Evolutionary conservation across 1,140 invertebrate species (phyloP).

Genomic region (Drosophila bipectinata): DNA sequence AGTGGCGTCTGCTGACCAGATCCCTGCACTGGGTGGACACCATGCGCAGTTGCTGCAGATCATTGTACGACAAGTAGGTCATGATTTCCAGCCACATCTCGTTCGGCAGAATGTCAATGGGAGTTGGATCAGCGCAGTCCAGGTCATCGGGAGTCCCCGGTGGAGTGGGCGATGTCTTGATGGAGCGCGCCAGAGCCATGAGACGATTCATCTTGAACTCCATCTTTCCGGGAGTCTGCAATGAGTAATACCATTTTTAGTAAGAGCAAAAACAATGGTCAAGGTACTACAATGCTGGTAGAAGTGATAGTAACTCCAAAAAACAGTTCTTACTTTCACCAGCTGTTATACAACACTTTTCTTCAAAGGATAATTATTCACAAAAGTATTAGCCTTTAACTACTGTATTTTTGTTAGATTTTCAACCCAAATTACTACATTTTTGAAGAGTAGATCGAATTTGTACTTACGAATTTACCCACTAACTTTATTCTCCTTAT

Average conservation of each 20-base stretch:
- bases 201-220: slow-evolving; percentile 28
- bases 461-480: slow-evolving; percentile 3
- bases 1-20: slow-evolving; percentile 54
- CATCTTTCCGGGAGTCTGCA: slow-evolving; percentile 16
- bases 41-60: slow-evolving; percentile 65
- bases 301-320: too few species aligned
- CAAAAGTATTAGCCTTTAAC: not conserved
- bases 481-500: not conserved
- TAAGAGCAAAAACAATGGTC: not conserved
- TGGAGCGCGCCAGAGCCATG: slow-evolving; percentile 17
- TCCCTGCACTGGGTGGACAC: slow-evolving; percentile 66
- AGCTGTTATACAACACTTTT: not conserved
- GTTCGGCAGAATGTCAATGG: slow-evolving; percentile 63
- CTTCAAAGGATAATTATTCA: not conserved
- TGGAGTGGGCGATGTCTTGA: slow-evolving; percentile 8
- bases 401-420: not conserved
- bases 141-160: slow-evolving; percentile 2
- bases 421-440: not conserved
- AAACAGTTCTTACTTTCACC: not conserved
- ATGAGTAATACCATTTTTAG: not conserved
- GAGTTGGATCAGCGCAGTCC: not conserved
- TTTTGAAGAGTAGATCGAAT: not conserved
- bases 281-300: too few species aligned
- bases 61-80: slow-evolving; percentile 62
- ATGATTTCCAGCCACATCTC: slow-evolving; percentile 74